These are phyloP conservation scores for Trilocha varians DNA, from an alignment of 2,888 invertebrate genomes.

Conservation along the genomic window DNA sequence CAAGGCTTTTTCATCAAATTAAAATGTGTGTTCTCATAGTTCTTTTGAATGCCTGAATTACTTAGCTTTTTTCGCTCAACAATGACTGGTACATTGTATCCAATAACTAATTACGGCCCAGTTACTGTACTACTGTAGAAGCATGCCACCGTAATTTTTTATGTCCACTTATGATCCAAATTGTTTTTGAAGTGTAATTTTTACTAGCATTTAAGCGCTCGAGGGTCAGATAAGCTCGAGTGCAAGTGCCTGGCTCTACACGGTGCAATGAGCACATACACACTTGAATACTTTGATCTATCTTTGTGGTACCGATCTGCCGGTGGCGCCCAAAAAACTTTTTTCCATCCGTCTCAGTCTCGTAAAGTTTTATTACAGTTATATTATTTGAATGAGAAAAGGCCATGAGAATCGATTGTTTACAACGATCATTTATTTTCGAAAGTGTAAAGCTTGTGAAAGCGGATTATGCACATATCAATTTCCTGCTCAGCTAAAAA, in stretches of 20 bases:
- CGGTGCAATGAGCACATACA: constrained; percentile 35
- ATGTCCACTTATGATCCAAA: constrained; percentile 44
- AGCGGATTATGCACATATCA: constrained; percentile 46
- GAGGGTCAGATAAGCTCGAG: constrained; percentile 60
- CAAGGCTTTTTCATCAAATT: too few relatives aligned
- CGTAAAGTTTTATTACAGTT: constrained; percentile 45
- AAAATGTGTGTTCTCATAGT: too few relatives aligned
- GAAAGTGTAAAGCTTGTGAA: constrained; percentile 51
- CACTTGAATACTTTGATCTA: constrained; percentile 61
- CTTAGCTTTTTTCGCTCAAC: too few relatives aligned
- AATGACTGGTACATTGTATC: too few relatives aligned
- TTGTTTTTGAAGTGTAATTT: constrained; percentile 60
- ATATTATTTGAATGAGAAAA: constrained; percentile 26
- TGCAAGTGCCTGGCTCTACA: constrained; percentile 36
- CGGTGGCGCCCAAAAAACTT: constrained; percentile 21
- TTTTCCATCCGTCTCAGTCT: constrained; percentile 28
- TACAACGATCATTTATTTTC: constrained; percentile 39
- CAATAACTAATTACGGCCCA: too few relatives aligned
- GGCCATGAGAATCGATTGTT: constrained; percentile 45
- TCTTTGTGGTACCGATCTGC: constrained; percentile 32
- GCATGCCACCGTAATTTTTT: constrained; percentile 30
- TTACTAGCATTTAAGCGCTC: constrained; percentile 66
- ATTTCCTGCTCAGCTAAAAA: constrained; percentile 36
- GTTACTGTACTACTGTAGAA: too few relatives aligned
- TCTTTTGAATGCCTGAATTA: too few relatives aligned